These are phyloP conservation scores for Sorex araneus DNA, from an alignment of 2,113 vertebrate species.

Conservation along the genomic window DNA sequence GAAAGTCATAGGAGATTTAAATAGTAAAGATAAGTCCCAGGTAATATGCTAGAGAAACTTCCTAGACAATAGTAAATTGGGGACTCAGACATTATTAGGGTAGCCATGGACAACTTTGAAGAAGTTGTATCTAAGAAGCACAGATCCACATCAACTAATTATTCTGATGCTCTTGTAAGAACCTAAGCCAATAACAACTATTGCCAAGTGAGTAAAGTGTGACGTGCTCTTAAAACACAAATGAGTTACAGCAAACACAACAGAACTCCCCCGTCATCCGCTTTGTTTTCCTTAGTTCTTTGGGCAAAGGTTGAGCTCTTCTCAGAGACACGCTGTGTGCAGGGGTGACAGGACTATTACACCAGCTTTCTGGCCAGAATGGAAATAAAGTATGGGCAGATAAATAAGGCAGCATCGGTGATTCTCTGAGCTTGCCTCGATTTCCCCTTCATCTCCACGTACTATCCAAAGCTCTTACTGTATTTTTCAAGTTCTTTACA, in stretches of 20 bases:
- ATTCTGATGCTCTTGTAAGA: not conserved
- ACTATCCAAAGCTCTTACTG: not conserved
- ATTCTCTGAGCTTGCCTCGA: not conserved
- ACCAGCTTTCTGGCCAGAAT: no score
- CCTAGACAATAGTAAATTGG: not conserved
- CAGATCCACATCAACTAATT: not conserved
- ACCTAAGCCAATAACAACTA: not conserved
- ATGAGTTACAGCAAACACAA: not conserved
- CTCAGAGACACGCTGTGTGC: not conserved
- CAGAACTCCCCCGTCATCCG: no score
- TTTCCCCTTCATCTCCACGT: not conserved
- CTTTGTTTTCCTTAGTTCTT: not conserved
- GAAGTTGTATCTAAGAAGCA: no score
- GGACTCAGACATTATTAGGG: not conserved
- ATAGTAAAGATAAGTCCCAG: not conserved
- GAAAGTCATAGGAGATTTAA: not conserved
- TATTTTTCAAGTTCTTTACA: no score
- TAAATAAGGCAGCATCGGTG: no score
- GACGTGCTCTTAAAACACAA: not conserved
- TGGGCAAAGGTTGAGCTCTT: not conserved
- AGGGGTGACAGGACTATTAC: no score
- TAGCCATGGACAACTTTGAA: not conserved
- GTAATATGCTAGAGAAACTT: not conserved
- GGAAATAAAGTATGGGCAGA: no score
- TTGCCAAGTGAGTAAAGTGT: not conserved